Evolutionary conservation across 1,140 invertebrate species (phyloP).

Genomic region (Magallana ariakensis): DNA sequence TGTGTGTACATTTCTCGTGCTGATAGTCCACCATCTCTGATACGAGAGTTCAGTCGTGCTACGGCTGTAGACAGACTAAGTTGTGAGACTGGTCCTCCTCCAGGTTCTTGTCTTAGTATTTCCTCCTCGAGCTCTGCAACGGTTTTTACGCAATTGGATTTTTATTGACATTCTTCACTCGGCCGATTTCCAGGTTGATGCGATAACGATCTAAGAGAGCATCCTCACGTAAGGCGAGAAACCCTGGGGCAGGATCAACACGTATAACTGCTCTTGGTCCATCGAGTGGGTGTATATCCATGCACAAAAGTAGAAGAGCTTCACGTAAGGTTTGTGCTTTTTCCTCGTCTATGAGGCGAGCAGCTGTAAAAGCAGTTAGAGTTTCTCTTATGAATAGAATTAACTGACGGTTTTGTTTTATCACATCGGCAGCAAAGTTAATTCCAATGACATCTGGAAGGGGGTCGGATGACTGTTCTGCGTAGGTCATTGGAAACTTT

Average conservation of each 20-base stretch:
- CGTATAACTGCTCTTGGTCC: slow-evolving; percentile 43
- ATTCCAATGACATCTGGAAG: too few species aligned
- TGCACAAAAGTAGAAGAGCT: slow-evolving; percentile 34
- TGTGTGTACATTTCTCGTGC: slow-evolving; percentile 42
- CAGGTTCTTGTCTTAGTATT: slow-evolving; percentile 39
- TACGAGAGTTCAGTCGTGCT: slow-evolving; percentile 36
- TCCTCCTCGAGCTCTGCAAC: slow-evolving; percentile 44
- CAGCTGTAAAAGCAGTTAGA: too few species aligned
- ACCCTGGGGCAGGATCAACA: slow-evolving; percentile 50
- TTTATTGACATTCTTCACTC: slow-evolving; percentile 41
- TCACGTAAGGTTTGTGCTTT: slow-evolving; percentile 51
- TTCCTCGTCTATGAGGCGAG: neutral
- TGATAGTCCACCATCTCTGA: slow-evolving; percentile 39
- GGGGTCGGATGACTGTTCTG: neutral
- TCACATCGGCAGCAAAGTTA: too few species aligned
- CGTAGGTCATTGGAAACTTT: neutral
- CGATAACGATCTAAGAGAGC: too few species aligned
- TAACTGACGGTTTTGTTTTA: neutral
- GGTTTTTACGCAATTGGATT: slow-evolving; percentile 55
- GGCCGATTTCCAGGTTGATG: too few species aligned
- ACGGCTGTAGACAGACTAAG: slow-evolving; percentile 22
- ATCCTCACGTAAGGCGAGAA: slow-evolving; percentile 43
- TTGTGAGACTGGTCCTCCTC: slow-evolving; percentile 1
- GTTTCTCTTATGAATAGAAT: too few species aligned
- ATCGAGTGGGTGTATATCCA: slow-evolving; percentile 53